Evolutionary conservation across 2,797 vertebrate species (phyloP).

Genomic region (Myripristis murdjan): DNA sequence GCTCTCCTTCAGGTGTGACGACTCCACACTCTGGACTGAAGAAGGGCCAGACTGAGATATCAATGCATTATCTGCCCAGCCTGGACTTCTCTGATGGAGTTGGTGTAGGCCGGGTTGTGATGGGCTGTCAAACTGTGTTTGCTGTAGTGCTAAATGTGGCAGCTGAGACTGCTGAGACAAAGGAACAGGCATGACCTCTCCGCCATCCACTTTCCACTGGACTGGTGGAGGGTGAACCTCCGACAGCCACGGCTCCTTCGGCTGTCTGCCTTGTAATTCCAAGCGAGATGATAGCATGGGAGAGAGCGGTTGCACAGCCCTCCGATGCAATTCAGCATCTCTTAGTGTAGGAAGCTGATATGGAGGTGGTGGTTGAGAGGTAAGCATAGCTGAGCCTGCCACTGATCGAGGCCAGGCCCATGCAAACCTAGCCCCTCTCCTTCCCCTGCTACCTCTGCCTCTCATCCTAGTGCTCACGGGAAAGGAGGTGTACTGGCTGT

Average conservation of each 20-base stretch:
- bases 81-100: constrained; percentile 63
- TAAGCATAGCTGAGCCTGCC: constrained; percentile 53
- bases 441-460: constrained; percentile 66
- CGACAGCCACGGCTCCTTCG: constrained; percentile 62
- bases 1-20: constrained; percentile 59
- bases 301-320: constrained; percentile 53
- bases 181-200: constrained; percentile 72
- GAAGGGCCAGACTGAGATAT: constrained; percentile 54
- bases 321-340: constrained; percentile 66
- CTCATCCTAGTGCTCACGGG: constrained; percentile 57
- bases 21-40: constrained; percentile 62
- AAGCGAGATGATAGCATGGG: constrained; percentile 49
- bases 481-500: constrained; percentile 62
- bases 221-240: constrained; percentile 65
- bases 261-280: constrained; percentile 63
- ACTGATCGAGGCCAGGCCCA: constrained; percentile 71
- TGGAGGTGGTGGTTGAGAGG: constrained; percentile 39
- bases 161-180: constrained; percentile 59
- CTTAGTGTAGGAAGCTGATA: constrained; percentile 60
- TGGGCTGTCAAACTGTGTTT: constrained; percentile 47
- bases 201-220: constrained; percentile 79
- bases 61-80: constrained; percentile 62
- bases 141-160: constrained; percentile 53
- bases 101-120: constrained; percentile 56
- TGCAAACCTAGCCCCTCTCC: constrained; percentile 66